Evolutionary conservation across 1,140 invertebrate genomes (phyloP), one percentile per base, ranked within the genome.

Genomic region (Luehdorfia chinensis): DNA sequence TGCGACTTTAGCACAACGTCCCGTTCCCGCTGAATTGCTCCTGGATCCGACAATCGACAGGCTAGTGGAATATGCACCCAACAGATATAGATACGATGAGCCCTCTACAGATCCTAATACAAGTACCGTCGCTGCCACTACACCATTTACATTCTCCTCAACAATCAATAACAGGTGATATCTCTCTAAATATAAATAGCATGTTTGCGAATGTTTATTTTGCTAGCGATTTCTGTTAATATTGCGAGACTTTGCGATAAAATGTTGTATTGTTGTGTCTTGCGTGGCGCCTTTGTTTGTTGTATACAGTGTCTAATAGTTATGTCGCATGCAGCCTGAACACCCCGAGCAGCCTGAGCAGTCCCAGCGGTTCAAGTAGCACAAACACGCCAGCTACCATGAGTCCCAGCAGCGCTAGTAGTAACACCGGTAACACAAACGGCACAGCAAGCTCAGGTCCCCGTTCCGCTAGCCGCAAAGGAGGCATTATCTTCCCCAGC

Each of bases 401-500:
- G 14, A 62, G 74, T 19, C 56, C 66, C 27, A 61, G 54, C 44
- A 59, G 36, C 46, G 51, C 15, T 14, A 41, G 12, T 27, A 15
- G 21, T 27, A 41, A 32, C 45, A 49, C 36, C 2, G 8, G 6
- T 2, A 2, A 2, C 54, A 47, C 53, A 6, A 53, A 54, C 55
- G 61, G 47, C 27, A 18, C 27, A 3, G 25, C 49, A 16, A 52
- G 47, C 37, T 33, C 47, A 1, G 57, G 50, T 6, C 31, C 55
- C 60, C 78, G 88, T 52, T 71, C 75, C 39, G 61, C 75, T 21
- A 84, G 79, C 31, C 90, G 93, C 43, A 94, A 94, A 78, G 91
- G 93, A 11, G 92, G 93, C 30, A 91, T 96, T 59, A 95, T 96
- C 76, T 96, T 96, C 86, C 95, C 95, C 0, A 95, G 94, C 60